phyloP scores from a whole-genome alignment of 1,140 invertebrate species.

The Zaprionus tsacasi region DNA sequence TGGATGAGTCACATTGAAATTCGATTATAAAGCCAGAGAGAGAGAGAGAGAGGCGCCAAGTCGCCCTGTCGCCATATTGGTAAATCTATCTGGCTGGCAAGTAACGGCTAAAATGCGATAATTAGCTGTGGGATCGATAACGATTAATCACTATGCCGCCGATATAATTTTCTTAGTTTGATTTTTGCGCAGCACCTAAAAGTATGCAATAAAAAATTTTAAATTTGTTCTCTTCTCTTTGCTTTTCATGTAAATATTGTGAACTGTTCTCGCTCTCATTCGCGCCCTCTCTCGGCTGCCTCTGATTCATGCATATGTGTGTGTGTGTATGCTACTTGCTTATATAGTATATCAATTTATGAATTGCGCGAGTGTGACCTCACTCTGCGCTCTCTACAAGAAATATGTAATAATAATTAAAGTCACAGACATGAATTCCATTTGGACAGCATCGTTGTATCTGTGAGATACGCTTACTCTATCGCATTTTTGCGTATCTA shows the following conservation, averaged over 20 bases:
- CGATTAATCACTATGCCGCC: too few species aligned
- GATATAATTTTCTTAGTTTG: too few species aligned
- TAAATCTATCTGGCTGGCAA: conserved; percentile 14
- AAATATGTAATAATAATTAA: conserved; percentile 2
- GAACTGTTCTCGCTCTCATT: conserved; percentile 4
- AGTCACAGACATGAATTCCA: background rate
- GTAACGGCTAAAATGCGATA: background rate
- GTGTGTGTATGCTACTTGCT: background rate
- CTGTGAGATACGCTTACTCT: conserved; percentile 30
- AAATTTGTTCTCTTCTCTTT: conserved; percentile 6
- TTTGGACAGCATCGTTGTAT: conserved; percentile 11
- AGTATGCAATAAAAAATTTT: conserved; percentile 47
- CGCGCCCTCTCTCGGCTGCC: conserved; percentile 26
- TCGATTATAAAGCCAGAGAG: conserved; percentile 42
- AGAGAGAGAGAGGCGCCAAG: background rate
- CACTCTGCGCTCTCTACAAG: conserved; percentile 18
- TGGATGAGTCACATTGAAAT: conserved; percentile 67
- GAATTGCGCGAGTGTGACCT: conserved; percentile 56
- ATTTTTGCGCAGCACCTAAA: conserved; percentile 60
- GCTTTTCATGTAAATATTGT: conserved; percentile 6
- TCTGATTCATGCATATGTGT: conserved; percentile 22
- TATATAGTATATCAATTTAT: conserved; percentile 59
- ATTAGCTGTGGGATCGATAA: background rate
- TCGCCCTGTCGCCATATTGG: background rate
- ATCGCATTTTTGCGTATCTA: conserved; percentile 25